phyloP scores from a whole-genome alignment of 2,797 vertebrate genomes.

The Fringilla coelebs region DNA sequence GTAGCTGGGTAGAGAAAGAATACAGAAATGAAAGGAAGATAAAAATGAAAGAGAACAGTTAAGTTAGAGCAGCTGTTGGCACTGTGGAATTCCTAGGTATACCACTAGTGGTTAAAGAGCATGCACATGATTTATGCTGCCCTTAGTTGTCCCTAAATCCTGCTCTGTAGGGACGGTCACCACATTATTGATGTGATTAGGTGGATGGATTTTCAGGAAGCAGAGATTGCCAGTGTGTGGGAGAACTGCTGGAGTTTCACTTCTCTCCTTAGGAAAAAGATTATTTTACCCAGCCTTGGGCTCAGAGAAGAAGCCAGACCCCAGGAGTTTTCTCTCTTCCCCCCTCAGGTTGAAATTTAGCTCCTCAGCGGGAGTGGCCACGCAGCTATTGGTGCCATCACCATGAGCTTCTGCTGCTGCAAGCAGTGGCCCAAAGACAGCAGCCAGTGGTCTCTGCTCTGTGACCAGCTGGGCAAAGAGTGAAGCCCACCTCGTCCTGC shows the following conservation, averaged over 20 bases:
- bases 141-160: background rate
- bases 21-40: background rate
- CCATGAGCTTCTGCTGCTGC: background rate
- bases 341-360: background rate
- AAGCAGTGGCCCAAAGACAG: too few species aligned
- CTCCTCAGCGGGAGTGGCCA: fast-evolving
- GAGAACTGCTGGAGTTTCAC: background rate
- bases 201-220: background rate
- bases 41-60: background rate
- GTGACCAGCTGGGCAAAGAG: background rate
- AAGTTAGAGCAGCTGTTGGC: background rate
- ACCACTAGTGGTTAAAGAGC: background rate
- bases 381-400: fast-evolving
- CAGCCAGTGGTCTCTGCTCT: background rate
- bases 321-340: too few species aligned
- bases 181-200: background rate
- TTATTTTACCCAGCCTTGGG: background rate
- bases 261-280: background rate
- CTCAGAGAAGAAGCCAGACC: background rate
- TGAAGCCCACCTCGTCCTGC: background rate
- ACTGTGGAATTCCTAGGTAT: background rate
- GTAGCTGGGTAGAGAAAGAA: background rate
- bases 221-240: fast-evolving
- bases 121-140: background rate
- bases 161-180: background rate